Conservation (phyloP, 2,113 vertebrate species). For the Galbula dea region DNA sequence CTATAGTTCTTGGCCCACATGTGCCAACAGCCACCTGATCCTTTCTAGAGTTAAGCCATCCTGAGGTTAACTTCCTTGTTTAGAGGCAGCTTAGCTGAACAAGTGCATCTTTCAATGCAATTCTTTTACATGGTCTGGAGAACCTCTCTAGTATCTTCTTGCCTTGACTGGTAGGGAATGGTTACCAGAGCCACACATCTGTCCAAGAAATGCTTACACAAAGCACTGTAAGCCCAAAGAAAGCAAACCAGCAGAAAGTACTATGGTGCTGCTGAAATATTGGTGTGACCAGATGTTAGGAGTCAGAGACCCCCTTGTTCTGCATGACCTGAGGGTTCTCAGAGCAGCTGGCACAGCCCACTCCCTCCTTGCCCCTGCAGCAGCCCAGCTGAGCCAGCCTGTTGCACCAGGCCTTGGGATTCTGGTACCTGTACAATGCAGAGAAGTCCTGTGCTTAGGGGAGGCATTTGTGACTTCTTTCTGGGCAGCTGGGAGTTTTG, state of each 20-base stretch:
- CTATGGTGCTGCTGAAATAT: not conserved
- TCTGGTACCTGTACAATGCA: rapidly evolving
- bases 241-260: not conserved
- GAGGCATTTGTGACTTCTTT: not conserved
- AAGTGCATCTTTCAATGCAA: not conserved
- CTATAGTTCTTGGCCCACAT: not conserved
- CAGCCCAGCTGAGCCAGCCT: rapidly evolving
- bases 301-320: not conserved
- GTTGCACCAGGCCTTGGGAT: not conserved
- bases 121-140: not conserved
- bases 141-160: not conserved
- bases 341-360: not conserved
- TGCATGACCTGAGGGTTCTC: not conserved
- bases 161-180: not conserved
- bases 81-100: not conserved
- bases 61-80: not conserved
- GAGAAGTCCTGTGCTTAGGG: not conserved
- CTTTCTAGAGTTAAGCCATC: not conserved
- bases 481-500: not conserved
- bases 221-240: not conserved
- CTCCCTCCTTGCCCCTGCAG: not conserved
- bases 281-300: not conserved
- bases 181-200: not conserved
- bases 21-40: constrained; percentile 40
- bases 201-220: not conserved